Evolutionary conservation across 1,140 invertebrate species (phyloP).

Genomic region (Trypoxylus dichotomus): DNA sequence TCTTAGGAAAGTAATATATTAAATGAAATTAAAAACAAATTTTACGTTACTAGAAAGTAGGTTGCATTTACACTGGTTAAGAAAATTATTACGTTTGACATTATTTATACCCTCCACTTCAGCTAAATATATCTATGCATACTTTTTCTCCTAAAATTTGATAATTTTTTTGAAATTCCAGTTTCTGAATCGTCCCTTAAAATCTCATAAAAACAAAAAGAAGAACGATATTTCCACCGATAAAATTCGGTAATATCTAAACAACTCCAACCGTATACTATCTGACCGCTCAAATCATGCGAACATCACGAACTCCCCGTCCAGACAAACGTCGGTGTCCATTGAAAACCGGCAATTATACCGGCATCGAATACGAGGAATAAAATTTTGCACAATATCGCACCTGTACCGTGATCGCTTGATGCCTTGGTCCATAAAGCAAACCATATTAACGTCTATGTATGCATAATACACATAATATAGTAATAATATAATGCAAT

Average conservation of each 20-base stretch:
- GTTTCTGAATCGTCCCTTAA: too few species aligned
- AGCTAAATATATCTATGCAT: too few species aligned
- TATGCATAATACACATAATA: not conserved
- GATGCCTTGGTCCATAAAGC: not conserved
- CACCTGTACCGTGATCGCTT: not conserved
- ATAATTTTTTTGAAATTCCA: too few species aligned
- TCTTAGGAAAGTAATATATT: too few species aligned
- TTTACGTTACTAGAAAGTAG: too few species aligned
- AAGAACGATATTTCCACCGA: not conserved
- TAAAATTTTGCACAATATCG: not conserved
- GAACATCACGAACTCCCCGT: not conserved
- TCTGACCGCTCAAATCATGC: not conserved
- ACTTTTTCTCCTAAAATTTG: too few species aligned
- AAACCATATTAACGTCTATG: not conserved
- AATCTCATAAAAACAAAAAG: too few species aligned
- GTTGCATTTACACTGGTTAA: too few species aligned
- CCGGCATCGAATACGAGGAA: not conserved
- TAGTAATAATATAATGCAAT: not conserved
- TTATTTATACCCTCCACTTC: too few species aligned
- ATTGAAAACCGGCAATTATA: not conserved
- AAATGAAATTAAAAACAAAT: too few species aligned
- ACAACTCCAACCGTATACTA: not conserved
- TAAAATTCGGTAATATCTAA: not conserved
- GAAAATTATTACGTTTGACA: too few species aligned
- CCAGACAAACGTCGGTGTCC: not conserved